Percentiles rank a stretch among this genome's conserved stretches.
phyloP scores from a whole-genome alignment of 1,140 invertebrate genomes.

The Popillia japonica region DNA sequence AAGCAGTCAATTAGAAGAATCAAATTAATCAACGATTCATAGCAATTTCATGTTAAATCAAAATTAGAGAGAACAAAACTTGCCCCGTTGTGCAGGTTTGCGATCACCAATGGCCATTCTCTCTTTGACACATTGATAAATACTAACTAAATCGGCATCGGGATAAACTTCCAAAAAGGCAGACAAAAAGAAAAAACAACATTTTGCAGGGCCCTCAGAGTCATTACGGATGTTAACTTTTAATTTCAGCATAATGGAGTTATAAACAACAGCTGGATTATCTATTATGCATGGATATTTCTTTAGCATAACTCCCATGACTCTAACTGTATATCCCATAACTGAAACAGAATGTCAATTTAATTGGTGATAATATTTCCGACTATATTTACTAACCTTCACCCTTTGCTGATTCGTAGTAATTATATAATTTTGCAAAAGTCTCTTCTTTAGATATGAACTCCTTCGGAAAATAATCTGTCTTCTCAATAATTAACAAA shows the following conservation, averaged over 20 bases:
- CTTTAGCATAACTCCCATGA: background rate
- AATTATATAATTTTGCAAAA: background rate
- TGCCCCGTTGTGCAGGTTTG: background rate
- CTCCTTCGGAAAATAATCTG: slow-evolving; percentile 2
- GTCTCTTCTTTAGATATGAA: background rate
- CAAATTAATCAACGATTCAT: too few species aligned
- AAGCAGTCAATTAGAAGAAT: too few species aligned
- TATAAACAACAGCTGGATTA: background rate
- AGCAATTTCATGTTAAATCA: too few species aligned
- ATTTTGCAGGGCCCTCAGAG: background rate
- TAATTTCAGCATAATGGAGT: background rate
- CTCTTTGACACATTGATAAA: background rate
- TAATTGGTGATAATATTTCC: background rate
- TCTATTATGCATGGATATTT: background rate
- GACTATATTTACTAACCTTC: background rate
- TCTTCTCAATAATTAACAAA: background rate
- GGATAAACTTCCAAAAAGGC: background rate
- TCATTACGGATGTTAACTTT: background rate
- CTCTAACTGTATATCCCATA: background rate
- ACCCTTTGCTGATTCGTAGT: background rate
- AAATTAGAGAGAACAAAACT: too few species aligned
- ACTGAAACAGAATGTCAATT: background rate
- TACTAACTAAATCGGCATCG: background rate
- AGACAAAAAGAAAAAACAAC: background rate
- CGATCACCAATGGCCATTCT: background rate